Percentiles rank a stretch among this genome's conserved stretches.
Conservation (phyloP, 1,140 invertebrate genomes). For the Ctenoplectra terminalis region DNA sequence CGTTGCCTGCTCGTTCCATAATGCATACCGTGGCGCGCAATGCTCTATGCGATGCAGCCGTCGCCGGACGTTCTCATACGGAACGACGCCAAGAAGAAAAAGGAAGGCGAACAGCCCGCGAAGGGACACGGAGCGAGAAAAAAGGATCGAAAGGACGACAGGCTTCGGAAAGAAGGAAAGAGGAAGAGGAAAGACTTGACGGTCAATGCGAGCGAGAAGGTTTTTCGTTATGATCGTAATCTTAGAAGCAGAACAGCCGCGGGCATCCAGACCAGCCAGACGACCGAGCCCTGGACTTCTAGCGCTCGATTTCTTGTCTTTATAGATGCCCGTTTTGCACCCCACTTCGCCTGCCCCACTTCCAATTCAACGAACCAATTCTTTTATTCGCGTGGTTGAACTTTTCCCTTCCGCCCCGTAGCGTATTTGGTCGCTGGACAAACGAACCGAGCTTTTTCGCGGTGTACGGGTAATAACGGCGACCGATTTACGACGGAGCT, state of each 20-base stretch:
- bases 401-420: background rate
- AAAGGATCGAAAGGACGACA: background rate
- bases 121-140: slow-evolving; percentile 34
- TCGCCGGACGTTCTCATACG: slow-evolving; percentile 68
- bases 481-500: too few relatives aligned
- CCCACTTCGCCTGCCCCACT: background rate
- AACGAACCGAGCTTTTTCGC: slow-evolving; percentile 21
- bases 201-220: slow-evolving; percentile 69
- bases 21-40: slow-evolving; percentile 73
- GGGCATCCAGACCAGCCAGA: slow-evolving; percentile 65
- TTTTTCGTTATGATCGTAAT: slow-evolving; percentile 81
- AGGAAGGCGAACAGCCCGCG: background rate
- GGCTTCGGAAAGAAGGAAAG: slow-evolving; percentile 6
- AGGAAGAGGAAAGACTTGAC: background rate
- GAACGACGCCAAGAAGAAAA: background rate
- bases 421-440: background rate
- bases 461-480: background rate
- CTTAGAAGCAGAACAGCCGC: slow-evolving; percentile 74
- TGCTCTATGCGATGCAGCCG: slow-evolving; percentile 65
- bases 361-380: slow-evolving; percentile 17
- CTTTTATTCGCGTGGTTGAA: slow-evolving; percentile 26
- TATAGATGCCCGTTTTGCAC: slow-evolving; percentile 29
- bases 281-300: slow-evolving; percentile 26
- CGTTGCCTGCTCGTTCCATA: slow-evolving; percentile 75
- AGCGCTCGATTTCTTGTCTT: slow-evolving; percentile 54